Evolutionary conservation across 2,113 vertebrate species (phyloP).

Genomic region (Dicerorhinus sumatrensis): DNA sequence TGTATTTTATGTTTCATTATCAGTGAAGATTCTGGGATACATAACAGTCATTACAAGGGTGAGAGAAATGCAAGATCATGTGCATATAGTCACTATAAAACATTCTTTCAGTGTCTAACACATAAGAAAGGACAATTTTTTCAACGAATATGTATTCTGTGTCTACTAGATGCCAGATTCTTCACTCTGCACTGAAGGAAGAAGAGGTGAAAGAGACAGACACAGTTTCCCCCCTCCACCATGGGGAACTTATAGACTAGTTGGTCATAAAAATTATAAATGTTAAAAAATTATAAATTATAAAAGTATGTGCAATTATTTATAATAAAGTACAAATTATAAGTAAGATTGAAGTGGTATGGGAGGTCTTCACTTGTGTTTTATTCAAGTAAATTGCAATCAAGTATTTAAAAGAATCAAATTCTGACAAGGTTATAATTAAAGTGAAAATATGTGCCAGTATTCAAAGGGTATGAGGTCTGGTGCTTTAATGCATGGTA

Average conservation of each 20-base stretch:
- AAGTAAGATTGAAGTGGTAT: not conserved
- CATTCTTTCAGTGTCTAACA: not conserved
- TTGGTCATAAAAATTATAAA: not conserved
- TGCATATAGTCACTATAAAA: not conserved
- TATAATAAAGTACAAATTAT: not conserved
- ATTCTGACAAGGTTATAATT: not conserved
- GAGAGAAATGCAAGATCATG: not conserved
- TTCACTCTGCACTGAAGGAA: not conserved
- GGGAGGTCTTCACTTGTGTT: not conserved
- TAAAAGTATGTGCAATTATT: not conserved
- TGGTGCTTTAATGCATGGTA: not conserved
- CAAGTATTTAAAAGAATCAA: not conserved
- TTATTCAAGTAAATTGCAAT: not conserved
- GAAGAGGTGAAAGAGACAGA: not conserved
- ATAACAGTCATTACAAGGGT: not conserved
- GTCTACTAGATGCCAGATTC: not conserved
- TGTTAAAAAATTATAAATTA: too few species aligned
- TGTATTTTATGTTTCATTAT: not conserved
- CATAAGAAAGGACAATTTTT: not conserved
- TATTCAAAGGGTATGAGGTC: not conserved
- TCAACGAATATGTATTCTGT: not conserved
- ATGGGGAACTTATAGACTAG: not conserved
- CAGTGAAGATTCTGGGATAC: not conserved
- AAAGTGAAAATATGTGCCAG: not conserved
- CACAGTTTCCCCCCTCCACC: rapidly evolving